Evolutionary conservation across 1,140 invertebrate genomes (phyloP).

Genomic region (Calephelis virginiensis): DNA sequence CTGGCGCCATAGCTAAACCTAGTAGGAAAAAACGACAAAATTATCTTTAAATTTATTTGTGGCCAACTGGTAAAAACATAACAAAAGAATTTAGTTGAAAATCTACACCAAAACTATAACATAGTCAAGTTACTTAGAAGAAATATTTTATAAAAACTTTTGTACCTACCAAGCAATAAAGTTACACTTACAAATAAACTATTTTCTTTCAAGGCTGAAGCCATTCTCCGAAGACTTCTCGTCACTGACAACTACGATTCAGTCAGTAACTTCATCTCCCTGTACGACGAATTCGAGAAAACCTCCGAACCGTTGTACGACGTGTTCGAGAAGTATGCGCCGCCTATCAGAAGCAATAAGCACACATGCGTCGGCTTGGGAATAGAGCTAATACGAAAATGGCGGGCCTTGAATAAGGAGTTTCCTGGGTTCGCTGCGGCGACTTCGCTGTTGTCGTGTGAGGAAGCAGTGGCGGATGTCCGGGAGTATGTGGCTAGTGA

Average conservation of each 20-base stretch:
- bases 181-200: no score
- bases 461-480: conserved; percentile 88
- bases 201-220: conserved; percentile 79
- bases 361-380: conserved; percentile 94
- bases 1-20: no score
- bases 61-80: no score
- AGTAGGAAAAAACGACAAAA: no score
- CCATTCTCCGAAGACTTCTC: conserved; percentile 86
- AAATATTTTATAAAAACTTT: no score
- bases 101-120: no score
- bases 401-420: conserved; percentile 68
- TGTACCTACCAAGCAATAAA: no score
- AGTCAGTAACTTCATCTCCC: conserved; percentile 89
- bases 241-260: conserved; percentile 92
- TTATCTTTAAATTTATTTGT: no score
- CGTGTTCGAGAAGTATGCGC: conserved; percentile 80
- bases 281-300: conserved; percentile 85
- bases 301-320: conserved; percentile 39
- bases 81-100: no score
- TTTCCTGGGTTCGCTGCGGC: conserved; percentile 82
- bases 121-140: no score
- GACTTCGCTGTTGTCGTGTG: conserved; percentile 90
- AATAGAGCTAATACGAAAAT: conserved; percentile 85
- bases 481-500: conserved; percentile 82
- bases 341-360: conserved; percentile 86